Conservation (phyloP, 1,140 invertebrate genomes). For the Zaprionus gabonicus region DNA sequence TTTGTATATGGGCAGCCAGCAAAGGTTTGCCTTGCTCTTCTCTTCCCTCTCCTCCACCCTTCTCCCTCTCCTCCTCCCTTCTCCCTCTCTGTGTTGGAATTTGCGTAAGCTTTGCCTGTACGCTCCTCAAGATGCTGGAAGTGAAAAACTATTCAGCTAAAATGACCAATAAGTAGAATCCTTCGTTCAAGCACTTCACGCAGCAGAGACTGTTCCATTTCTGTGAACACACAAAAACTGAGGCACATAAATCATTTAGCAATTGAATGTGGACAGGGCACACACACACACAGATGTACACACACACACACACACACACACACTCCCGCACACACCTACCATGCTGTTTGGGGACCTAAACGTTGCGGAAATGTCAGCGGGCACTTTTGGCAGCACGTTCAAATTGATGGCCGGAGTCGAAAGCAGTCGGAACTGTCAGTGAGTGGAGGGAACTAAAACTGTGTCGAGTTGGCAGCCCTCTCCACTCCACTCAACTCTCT, state of each 20-base stretch:
- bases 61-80: background rate
- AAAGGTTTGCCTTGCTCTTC: conserved; percentile 8
- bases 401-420: conserved; percentile 15
- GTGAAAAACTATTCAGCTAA: conserved; percentile 35
- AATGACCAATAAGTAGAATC: conserved; percentile 27
- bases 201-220: conserved; percentile 16
- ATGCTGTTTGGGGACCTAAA: background rate
- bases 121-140: conserved; percentile 27
- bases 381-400: background rate
- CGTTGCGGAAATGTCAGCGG: conserved; percentile 4
- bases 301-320: background rate
- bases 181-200: background rate
- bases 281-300: conserved; percentile 17
- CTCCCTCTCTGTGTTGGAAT: conserved; percentile 2
- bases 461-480: background rate
- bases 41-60: background rate
- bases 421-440: background rate
- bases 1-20: conserved; percentile 53
- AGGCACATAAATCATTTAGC: conserved; percentile 78
- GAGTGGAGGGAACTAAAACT: background rate
- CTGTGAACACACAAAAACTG: conserved; percentile 39
- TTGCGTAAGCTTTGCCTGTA: conserved; percentile 42
- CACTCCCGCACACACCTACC: background rate
- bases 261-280: conserved; percentile 60
- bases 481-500: background rate